Conservation (phyloP, 2,888 invertebrate species). For the Nematopogon swammerdamellus region DNA sequence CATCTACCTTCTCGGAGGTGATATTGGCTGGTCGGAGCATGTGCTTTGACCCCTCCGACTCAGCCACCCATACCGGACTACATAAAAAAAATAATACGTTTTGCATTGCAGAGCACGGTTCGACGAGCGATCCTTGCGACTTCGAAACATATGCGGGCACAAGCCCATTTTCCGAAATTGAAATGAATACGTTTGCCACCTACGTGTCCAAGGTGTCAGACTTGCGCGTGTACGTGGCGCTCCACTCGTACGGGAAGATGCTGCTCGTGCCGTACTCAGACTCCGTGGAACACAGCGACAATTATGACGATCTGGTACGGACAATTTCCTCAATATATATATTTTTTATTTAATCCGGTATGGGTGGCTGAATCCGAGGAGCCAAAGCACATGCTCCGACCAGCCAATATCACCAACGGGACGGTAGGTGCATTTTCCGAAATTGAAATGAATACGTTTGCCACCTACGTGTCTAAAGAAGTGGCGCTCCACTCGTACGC, state of each 20-base stretch:
- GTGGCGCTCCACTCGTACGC: slow-evolving; percentile 73
- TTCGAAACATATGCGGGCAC: slow-evolving; percentile 66
- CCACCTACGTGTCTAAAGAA: slow-evolving; percentile 51
- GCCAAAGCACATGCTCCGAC: no score
- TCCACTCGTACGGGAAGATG: slow-evolving; percentile 73
- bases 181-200: slow-evolving; percentile 53
- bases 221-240: slow-evolving; percentile 62
- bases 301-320: slow-evolving; percentile 44
- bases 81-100: no score
- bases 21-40: no score
- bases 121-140: slow-evolving; percentile 59
- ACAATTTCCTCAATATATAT: no score
- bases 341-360: no score
- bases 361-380: no score
- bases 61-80: no score
- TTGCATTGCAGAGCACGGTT: slow-evolving; percentile 40
- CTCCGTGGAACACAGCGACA: slow-evolving; percentile 41
- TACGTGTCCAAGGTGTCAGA: slow-evolving; percentile 53
- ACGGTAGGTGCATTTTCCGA: slow-evolving; percentile 67
- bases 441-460: slow-evolving; percentile 55
- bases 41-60: no score
- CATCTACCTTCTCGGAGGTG: no score
- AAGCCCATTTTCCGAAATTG: slow-evolving; percentile 67
- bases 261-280: slow-evolving; percentile 68
- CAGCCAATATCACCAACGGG: no score